Conservation (phyloP, 1,140 invertebrate genomes). For the Trachymyrmex cornetzi region DNA sequence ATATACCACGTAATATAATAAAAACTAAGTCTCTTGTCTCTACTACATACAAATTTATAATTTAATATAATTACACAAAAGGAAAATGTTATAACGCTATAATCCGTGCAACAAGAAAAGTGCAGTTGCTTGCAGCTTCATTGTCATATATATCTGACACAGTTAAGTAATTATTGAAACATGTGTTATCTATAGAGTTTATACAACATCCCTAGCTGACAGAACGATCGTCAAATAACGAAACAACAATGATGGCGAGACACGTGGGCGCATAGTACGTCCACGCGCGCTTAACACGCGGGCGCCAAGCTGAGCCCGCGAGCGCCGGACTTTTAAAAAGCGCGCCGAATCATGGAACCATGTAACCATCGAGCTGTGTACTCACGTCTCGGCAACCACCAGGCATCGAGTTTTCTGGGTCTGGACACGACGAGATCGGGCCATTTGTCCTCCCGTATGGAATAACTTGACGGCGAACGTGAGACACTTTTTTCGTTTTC, state of each 20-base stretch:
- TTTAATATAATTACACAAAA: background rate
- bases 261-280: background rate
- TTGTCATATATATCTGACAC: background rate
- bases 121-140: background rate
- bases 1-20: background rate
- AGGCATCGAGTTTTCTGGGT: slow-evolving; percentile 84
- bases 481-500: slow-evolving; percentile 86
- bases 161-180: background rate
- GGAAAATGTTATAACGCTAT: background rate
- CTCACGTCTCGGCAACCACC: slow-evolving; percentile 86
- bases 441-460: slow-evolving; percentile 87
- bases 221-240: slow-evolving; percentile 6
- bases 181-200: background rate
- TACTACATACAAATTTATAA: background rate
- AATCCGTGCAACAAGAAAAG: background rate
- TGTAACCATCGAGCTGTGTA: slow-evolving; percentile 71
- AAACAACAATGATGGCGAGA: background rate
- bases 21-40: background rate
- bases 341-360: slow-evolving; percentile 61
- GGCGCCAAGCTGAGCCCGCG: slow-evolving; percentile 13
- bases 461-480: slow-evolving; percentile 86
- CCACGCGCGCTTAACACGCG: slow-evolving; percentile 4
- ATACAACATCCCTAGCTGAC: background rate
- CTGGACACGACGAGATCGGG: slow-evolving; percentile 86
- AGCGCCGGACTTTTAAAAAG: slow-evolving; percentile 51